phyloP scores from a whole-genome alignment of 2,888 invertebrate species.

The Branchellion lobata region DNA sequence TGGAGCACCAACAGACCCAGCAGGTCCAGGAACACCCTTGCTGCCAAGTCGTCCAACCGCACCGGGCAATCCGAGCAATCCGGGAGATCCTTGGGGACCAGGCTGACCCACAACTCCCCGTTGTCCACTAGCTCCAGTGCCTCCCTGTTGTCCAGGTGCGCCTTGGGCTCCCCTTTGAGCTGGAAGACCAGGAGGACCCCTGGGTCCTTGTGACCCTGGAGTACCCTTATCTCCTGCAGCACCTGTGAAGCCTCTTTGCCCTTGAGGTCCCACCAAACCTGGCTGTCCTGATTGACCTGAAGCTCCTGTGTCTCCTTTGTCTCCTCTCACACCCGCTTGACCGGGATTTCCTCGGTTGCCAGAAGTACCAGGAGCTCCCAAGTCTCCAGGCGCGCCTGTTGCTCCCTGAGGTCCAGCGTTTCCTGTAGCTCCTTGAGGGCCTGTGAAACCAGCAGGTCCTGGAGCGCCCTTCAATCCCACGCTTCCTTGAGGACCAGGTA shows the following conservation, averaged over 20 bases:
- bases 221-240: constrained; percentile 33
- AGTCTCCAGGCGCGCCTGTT: constrained; percentile 32
- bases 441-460: constrained; percentile 42
- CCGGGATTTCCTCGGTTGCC: constrained; percentile 40
- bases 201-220: background rate
- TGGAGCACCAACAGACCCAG: constrained; percentile 10
- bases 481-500: background rate
- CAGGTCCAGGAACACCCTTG: background rate
- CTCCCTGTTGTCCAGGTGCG: constrained; percentile 42
- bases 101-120: constrained; percentile 4
- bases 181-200: constrained; percentile 33
- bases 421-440: constrained; percentile 44
- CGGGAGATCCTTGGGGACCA: constrained; percentile 33
- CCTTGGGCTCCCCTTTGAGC: constrained; percentile 28
- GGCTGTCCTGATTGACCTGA: constrained; percentile 47
- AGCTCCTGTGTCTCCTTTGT: constrained; percentile 46
- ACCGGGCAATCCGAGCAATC: constrained; percentile 13
- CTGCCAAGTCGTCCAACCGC: constrained; percentile 6
- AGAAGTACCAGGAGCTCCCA: constrained; percentile 41
- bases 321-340: constrained; percentile 18
- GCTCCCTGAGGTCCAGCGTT: constrained; percentile 36
- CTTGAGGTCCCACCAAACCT: constrained; percentile 34
- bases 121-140: constrained; percentile 45
- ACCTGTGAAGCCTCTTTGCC: constrained; percentile 36
- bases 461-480: constrained; percentile 41